phyloP scores from a whole-genome alignment of 1,140 invertebrate species.

The Galleria mellonella region DNA sequence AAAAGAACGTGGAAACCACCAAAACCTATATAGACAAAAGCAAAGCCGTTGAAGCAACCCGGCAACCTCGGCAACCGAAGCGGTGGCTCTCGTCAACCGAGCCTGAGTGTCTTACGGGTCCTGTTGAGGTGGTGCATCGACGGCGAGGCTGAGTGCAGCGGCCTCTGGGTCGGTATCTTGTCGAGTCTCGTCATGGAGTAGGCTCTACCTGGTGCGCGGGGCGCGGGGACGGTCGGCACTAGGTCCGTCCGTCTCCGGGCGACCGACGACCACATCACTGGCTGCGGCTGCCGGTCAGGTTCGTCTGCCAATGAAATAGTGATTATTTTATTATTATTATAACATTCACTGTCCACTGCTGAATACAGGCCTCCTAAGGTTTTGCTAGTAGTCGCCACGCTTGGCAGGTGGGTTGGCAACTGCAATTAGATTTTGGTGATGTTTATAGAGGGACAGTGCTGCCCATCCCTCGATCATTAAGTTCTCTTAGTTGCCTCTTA shows the following conservation, averaged over 20 bases:
- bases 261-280: slow-evolving; percentile 79
- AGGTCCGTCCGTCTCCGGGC: slow-evolving; percentile 91
- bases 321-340: no score
- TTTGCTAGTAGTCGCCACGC: no score
- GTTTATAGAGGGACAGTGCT: no score
- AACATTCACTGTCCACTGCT: no score
- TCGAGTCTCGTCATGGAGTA: slow-evolving; percentile 94
- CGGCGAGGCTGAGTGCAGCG: slow-evolving; percentile 63
- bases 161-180: slow-evolving; percentile 79
- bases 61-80: not conserved
- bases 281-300: slow-evolving; percentile 74
- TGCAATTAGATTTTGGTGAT: no score
- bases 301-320: slow-evolving; percentile 48
- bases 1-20: not conserved
- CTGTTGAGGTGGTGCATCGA: slow-evolving; percentile 53
- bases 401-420: no score
- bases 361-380: no score
- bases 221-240: slow-evolving; percentile 90
- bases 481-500: no score
- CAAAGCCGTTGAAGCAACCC: not conserved
- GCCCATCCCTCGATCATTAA: no score
- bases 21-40: not conserved
- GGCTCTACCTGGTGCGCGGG: slow-evolving; percentile 88
- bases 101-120: slow-evolving; percentile 35
- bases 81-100: not conserved